phyloP scores from a whole-genome alignment of 2,888 invertebrate species.

The Macaria notata region DNA sequence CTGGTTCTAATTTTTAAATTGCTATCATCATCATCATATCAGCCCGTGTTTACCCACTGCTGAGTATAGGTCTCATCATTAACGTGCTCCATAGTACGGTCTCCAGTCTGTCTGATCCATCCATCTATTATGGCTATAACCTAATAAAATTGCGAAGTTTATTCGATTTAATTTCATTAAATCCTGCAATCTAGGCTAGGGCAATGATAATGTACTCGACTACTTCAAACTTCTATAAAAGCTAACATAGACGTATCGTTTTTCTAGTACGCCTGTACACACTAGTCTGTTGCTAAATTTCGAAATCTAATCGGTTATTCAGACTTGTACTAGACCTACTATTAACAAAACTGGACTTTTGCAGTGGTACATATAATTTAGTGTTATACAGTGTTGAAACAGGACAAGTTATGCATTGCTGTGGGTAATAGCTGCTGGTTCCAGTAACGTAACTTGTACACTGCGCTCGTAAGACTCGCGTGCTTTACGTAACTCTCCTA shows the following conservation, averaged over 20 bases:
- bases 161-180: no score
- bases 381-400: conserved; percentile 47
- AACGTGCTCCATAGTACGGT: no score
- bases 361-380: conserved; percentile 51
- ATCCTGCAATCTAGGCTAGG: no score
- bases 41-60: no score
- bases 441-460: conserved; percentile 51
- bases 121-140: no score
- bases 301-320: conserved; percentile 35
- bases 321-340: conserved; percentile 36
- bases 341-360: conserved; percentile 52
- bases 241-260: no score
- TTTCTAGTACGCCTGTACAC: no score
- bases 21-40: background rate
- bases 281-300: conserved; percentile 1
- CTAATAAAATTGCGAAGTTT: no score
- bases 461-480: conserved; percentile 50
- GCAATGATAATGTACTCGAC: no score
- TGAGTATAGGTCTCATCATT: no score
- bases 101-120: no score
- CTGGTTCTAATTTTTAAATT: conserved; percentile 7
- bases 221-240: no score
- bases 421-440: conserved; percentile 51
- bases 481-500: conserved; percentile 64
- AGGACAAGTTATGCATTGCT: conserved; percentile 55